Conservation (phyloP, 1,140 invertebrate species). For the Marisa cornuarietis region DNA sequence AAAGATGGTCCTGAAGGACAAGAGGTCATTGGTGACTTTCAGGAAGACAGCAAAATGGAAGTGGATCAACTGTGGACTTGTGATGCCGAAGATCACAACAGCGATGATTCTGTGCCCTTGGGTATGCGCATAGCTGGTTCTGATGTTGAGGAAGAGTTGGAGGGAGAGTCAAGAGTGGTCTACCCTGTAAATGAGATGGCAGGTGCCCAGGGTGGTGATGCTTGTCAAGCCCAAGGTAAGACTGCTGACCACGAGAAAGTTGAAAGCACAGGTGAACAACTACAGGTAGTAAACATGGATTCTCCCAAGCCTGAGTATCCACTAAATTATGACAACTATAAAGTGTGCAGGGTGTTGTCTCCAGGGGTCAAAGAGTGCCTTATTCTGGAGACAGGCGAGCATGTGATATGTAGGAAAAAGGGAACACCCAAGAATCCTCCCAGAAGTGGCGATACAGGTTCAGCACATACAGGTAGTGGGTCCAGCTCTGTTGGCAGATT, state of each 20-base stretch:
- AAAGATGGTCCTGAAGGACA: conserved; percentile 2
- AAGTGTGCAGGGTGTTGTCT: conserved; percentile 39
- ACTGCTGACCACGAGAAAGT: background rate
- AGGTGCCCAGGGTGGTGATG: background rate
- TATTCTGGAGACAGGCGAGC: conserved; percentile 52
- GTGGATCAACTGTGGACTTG: background rate
- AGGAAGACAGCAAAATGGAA: background rate
- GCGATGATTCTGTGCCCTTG: background rate
- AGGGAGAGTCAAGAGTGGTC: conserved; percentile 2
- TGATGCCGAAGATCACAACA: too few relatives aligned
- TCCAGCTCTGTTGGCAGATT: too few relatives aligned
- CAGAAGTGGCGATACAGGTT: too few relatives aligned
- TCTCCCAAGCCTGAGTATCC: conserved; percentile 38
- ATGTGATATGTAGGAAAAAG: conserved; percentile 29
- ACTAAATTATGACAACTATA: conserved; percentile 43
- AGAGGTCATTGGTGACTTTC: background rate
- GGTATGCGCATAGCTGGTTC: too few relatives aligned
- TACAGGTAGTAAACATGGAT: conserved; percentile 7
- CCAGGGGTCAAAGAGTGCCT: conserved; percentile 50
- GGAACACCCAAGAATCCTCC: background rate
- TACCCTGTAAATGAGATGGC: background rate
- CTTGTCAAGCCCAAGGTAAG: conserved; percentile 5
- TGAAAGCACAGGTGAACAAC: background rate
- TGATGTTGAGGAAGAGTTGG: conserved; percentile 2
- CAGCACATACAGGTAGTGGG: too few relatives aligned